Evolutionary conservation across 2,797 vertebrate genomes (phyloP), one percentile per base, ranked within the genome.

Genomic region (Brachyalestes nurse): DNA sequence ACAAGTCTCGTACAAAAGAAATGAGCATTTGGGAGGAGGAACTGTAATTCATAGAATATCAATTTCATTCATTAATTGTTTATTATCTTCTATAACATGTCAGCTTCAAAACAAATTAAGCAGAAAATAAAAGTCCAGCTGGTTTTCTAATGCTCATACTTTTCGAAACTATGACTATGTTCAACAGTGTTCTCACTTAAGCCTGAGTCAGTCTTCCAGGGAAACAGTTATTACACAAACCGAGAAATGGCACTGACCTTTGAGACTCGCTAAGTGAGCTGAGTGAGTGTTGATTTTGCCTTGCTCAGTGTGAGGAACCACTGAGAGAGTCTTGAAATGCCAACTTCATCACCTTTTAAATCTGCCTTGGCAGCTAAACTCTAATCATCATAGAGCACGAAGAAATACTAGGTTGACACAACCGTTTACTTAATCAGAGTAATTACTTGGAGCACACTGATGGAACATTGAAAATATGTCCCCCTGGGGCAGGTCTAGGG

Each of bases 81-180:
- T 12, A 5, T 13, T 23, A 28, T 49, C 40, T 69, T 47, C 42
- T 47, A 9, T 47, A 19, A 21, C 28, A 70, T 23, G 16, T 47
- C 13, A 49, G n/a, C n/a, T 70, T 1, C 42, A 23, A 23, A 70
- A 14, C 81, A 23, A 79, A 74, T 84, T 90, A 87, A 89, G 90
- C 87, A 86, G 79, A 86, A 91, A 89, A 88, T 25, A 75, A 85
- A 23, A 79, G 72, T 80, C 71, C 80, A 84, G 78, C 84, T 19
- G 58, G 67, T 86, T 87, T 75, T 65, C 65, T 70, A 84, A 79
- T 17, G 45, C 71, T 80, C 47, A 74, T n/a, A 51, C 47, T 58
- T 61, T 19, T 64, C 77, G 57, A 58, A 25, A 38, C 28, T 57
- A 57, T 12, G 28, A 72, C 49, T 34, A 17, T 7, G 13, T 14